Evolutionary conservation across 2,888 invertebrate genomes (phyloP).

Genomic region (Drosophila acutilabella): DNA sequence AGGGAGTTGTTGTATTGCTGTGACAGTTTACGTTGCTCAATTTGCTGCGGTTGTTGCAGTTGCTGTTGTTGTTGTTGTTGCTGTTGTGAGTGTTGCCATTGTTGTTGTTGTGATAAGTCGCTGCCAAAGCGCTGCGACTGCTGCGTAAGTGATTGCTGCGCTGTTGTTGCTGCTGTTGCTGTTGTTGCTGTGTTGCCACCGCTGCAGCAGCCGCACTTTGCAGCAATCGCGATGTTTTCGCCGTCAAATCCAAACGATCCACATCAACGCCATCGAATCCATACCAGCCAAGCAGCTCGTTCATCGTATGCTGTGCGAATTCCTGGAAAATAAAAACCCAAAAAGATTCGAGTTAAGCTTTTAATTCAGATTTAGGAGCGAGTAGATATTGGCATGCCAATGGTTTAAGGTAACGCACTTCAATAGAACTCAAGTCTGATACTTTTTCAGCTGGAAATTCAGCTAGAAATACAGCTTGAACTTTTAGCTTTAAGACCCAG

Average conservation of each 20-base stretch:
- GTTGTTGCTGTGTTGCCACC: conserved; percentile 67
- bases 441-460: conserved; percentile 26
- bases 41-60: conserved; percentile 52
- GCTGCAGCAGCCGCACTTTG: conserved; percentile 78
- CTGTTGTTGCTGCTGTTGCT: conserved; percentile 61
- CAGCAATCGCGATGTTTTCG: conserved; percentile 82
- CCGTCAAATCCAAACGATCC: conserved; percentile 86
- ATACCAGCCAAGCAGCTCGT: conserved; percentile 96
- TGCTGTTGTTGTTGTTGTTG: conserved; percentile 52
- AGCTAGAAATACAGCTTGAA: no score
- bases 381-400: conserved; percentile 14
- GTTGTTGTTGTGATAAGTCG: conserved; percentile 55
- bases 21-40: conserved; percentile 52
- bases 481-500: conserved; percentile 20
- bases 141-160: conserved; percentile 68
- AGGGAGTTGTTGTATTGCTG: conserved; percentile 80
- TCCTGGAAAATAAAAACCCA: conserved; percentile 87
- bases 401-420: conserved; percentile 28
- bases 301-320: conserved; percentile 96
- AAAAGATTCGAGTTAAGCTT: conserved; percentile 2
- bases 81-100: conserved; percentile 51
- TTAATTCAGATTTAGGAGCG: not conserved
- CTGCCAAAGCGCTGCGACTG: conserved; percentile 61
- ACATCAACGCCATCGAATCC: conserved; percentile 92
- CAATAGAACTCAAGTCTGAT: conserved; percentile 46